Conservation (phyloP, 2,797 vertebrate genomes). For the Mallotus villosus region DNA sequence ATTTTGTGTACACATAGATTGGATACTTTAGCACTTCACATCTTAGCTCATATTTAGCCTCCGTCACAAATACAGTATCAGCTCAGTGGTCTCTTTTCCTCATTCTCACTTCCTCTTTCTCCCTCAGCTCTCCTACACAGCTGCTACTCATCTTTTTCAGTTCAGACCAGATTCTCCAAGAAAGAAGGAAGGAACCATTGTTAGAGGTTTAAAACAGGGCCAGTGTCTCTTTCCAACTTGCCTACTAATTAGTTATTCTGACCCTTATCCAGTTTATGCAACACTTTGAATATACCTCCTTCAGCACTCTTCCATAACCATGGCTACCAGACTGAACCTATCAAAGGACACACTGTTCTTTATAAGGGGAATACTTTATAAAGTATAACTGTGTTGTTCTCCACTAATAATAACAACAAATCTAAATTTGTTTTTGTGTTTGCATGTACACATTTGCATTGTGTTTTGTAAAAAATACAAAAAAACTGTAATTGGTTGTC, state of each 20-base stretch:
- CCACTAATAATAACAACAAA: too few species aligned
- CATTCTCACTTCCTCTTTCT: background rate
- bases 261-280: constrained; percentile 38
- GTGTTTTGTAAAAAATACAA: background rate
- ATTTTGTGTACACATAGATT: background rate
- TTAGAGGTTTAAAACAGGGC: background rate
- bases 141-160: background rate
- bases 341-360: constrained; percentile 46
- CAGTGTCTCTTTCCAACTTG: background rate
- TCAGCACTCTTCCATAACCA: constrained; percentile 8
- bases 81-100: background rate
- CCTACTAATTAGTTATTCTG: background rate
- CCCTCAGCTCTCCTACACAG: background rate
- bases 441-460: background rate
- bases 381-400: background rate
- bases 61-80: background rate
- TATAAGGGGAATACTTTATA: constrained; percentile 1
- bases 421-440: background rate
- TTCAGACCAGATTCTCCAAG: background rate
- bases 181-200: too few species aligned
- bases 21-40: background rate
- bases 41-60: background rate
- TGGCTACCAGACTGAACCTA: constrained; percentile 12
- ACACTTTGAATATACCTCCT: constrained; percentile 22
- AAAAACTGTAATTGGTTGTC: too few species aligned